Evolutionary conservation across 1,140 invertebrate genomes (phyloP).

Genomic region (Arion vulgaris): DNA sequence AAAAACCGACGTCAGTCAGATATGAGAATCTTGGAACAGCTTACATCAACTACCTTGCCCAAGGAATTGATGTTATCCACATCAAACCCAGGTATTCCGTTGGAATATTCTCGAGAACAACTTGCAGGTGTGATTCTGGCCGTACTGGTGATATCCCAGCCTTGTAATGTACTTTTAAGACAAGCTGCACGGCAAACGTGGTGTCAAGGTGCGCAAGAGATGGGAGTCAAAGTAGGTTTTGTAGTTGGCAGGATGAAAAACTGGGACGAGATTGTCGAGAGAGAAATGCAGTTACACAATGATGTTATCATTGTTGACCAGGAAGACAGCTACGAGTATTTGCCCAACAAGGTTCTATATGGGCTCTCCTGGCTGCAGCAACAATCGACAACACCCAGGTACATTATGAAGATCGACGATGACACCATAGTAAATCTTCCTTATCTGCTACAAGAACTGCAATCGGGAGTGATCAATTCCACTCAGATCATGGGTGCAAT

Average conservation of each 20-base stretch:
- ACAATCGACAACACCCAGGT: slow-evolving; percentile 76
- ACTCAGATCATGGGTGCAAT: slow-evolving; percentile 43
- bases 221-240: slow-evolving; percentile 20
- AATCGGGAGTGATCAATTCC: slow-evolving; percentile 32
- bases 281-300: slow-evolving; percentile 78
- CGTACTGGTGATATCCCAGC: slow-evolving; percentile 35
- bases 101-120: neutral
- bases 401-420: slow-evolving; percentile 75
- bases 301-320: slow-evolving; percentile 88
- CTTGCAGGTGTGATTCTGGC: slow-evolving; percentile 1
- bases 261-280: slow-evolving; percentile 70
- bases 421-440: slow-evolving; percentile 75
- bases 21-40: neutral
- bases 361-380: slow-evolving; percentile 84
- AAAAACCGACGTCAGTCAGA: neutral
- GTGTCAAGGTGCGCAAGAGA: slow-evolving; percentile 20
- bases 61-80: neutral
- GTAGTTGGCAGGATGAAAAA: slow-evolving; percentile 38
- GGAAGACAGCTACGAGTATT: slow-evolving; percentile 84
- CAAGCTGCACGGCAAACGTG: slow-evolving; percentile 50
- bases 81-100: neutral
- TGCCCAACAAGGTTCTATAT: slow-evolving; percentile 90
- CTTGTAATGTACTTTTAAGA: slow-evolving; percentile 32
- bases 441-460: slow-evolving; percentile 50
- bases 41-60: neutral